Evolutionary conservation across 1,140 invertebrate genomes (phyloP), one percentile per base, ranked within the genome.

Genomic region (Heliconius hermathena): DNA sequence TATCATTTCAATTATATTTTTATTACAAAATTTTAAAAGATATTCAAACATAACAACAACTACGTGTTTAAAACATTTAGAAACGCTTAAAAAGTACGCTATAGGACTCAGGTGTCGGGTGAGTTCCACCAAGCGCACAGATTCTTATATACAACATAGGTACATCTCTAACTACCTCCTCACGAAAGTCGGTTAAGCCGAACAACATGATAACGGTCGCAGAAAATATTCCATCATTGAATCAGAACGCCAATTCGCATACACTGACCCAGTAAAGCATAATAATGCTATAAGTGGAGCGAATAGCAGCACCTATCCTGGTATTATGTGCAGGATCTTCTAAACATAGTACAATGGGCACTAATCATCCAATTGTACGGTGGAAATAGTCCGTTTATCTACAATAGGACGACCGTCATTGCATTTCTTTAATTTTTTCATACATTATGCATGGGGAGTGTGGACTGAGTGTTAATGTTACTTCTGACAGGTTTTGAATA

Each of bases 321-420:
- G 81, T 87, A 89, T 89, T 89, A 90, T 85, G 80, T 83, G 91
- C 92, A 93, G 91, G 93, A 94, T 89, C 91, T 76, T 94, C 93
- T 93, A 93, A 93, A 93, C 91, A 93, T 94, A 93, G 93, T 88
- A 93, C 93, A 93, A 93, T 93, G 90, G 90, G 60, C 87, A 46
- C 86, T 89, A 87, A 94, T 93, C 91, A 94, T 93, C 90, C 93
- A 94, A 94, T 94, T 94, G 91, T 90, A 83, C 81, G 78, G 86
- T 91, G 90, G 90, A 92, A 92, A 92, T 91, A 85, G 90, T 80
- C 88, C 88, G 88, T 90, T 93, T 90, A 90, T 92, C 91, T 90
- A 91, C 89, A 92, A 93, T 91, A 81, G 89, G 82, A 77, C 87
- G 84, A 88, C 88, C 88, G 85, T 91, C 85, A 88, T 90, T 94